These are phyloP conservation scores for Echinops telfairi DNA, from an alignment of 2,113 vertebrate species.

Conservation along the genomic window DNA sequence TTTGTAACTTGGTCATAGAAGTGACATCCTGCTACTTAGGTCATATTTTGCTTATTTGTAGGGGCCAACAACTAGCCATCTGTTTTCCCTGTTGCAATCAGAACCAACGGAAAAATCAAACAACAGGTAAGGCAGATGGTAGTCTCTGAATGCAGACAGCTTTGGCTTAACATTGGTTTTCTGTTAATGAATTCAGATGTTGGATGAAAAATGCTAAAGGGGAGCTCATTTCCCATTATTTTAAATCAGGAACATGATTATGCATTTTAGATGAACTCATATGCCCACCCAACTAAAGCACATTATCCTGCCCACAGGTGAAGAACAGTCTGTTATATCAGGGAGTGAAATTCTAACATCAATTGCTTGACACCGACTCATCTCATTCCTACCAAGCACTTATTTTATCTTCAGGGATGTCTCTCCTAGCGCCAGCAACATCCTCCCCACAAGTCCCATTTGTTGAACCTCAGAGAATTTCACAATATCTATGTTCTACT, in stretches of 20 bases:
- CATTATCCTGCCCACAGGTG: neutral
- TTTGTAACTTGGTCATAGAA: slow-evolving; percentile 43
- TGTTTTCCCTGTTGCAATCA: slow-evolving; percentile 10
- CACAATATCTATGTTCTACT: neutral
- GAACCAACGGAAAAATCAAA: slow-evolving; percentile 50
- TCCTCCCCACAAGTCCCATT: neutral
- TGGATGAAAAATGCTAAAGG: slow-evolving; percentile 49
- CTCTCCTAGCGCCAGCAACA: neutral
- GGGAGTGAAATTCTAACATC: slow-evolving; percentile 25
- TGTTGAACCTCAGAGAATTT: slow-evolving; percentile 10
- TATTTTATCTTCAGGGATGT: neutral
- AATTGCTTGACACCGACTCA: neutral
- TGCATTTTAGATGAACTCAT: neutral
- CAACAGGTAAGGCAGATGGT: slow-evolving; percentile 13
- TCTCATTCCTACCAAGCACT: slow-evolving; percentile 15
- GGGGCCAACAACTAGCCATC: neutral
- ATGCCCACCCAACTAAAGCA: neutral
- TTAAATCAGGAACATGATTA: slow-evolving; percentile 45
- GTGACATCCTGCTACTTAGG: slow-evolving; percentile 14
- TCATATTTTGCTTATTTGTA: slow-evolving; percentile 15
- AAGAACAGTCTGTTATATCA: slow-evolving; percentile 27
- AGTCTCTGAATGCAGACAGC: neutral
- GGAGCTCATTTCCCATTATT: slow-evolving; percentile 6
- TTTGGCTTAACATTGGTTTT: slow-evolving; percentile 55
- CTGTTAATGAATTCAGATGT: slow-evolving; percentile 41